Conservation (phyloP, 1,140 invertebrate species). For the Lordiphosa mommai region DNA sequence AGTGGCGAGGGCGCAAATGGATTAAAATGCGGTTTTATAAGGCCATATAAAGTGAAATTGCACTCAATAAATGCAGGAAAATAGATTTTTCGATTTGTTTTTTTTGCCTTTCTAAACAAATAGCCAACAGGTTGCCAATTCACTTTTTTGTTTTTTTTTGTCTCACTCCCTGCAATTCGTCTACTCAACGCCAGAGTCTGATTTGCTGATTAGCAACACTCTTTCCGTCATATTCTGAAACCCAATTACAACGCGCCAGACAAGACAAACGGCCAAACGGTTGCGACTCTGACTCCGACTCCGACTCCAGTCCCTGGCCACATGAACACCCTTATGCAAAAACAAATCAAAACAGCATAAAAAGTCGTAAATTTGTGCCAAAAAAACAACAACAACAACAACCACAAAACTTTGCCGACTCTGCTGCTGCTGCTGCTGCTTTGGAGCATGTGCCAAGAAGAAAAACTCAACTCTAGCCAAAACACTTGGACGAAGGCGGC, state of each 20-base stretch:
- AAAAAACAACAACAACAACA: slow-evolving; percentile 34
- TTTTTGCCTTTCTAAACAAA: no score
- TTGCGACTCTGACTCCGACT: slow-evolving; percentile 32
- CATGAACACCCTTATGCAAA: slow-evolving; percentile 77
- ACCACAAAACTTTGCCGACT: slow-evolving; percentile 16
- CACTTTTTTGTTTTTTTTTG: no score
- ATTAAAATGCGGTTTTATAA: no score
- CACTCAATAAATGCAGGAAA: no score
- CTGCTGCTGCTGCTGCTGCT: not conserved
- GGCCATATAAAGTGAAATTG: no score
- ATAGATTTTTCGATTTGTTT: no score
- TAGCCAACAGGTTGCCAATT: slow-evolving; percentile 1
- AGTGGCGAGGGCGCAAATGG: no score
- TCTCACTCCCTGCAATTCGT: slow-evolving; percentile 56
- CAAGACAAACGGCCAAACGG: slow-evolving; percentile 71
- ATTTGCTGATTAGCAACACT: slow-evolving; percentile 77
- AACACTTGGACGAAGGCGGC: slow-evolving; percentile 66
- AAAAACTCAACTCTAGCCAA: slow-evolving; percentile 38
- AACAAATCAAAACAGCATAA: slow-evolving; percentile 77
- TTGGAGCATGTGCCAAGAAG: slow-evolving; percentile 64
- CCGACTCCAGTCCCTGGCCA: slow-evolving; percentile 37
- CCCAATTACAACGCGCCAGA: slow-evolving; percentile 61
- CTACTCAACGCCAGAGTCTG: slow-evolving; percentile 70
- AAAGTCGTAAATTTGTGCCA: slow-evolving; percentile 72
- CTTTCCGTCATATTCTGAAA: slow-evolving; percentile 76